Evolutionary conservation across 2,797 vertebrate species (phyloP).

Genomic region (Betta splendens): DNA sequence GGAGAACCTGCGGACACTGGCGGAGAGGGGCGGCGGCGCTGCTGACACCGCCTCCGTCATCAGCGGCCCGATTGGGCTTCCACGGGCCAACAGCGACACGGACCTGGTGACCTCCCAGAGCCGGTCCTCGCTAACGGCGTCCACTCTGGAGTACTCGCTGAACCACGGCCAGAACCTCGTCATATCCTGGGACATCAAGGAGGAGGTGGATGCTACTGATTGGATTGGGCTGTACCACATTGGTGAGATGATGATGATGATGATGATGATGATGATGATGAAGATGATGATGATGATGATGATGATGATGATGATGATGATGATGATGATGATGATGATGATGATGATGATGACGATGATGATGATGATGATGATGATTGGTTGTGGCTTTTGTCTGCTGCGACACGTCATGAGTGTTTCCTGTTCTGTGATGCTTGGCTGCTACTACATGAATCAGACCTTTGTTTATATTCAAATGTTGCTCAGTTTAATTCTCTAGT

Average conservation of each 20-base stretch:
- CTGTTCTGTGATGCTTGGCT: background rate
- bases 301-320: too few species aligned
- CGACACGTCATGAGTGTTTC: too few species aligned
- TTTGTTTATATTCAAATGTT: too few species aligned
- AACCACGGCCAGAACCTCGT: constrained; percentile 93
- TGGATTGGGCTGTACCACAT: constrained; percentile 99
- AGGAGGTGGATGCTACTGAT: constrained; percentile 97
- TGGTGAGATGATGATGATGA: constrained; percentile 81
- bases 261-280: too few species aligned
- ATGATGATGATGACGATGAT: too few species aligned
- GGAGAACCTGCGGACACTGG: constrained; percentile 92
- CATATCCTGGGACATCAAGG: constrained; percentile 99
- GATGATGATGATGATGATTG: too few species aligned
- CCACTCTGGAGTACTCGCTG: constrained; percentile 91
- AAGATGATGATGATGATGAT: too few species aligned
- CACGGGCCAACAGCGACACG: constrained; percentile 95
- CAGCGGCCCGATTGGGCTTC: constrained; percentile 80
- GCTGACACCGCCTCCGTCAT: constrained; percentile 52
- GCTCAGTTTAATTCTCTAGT: too few species aligned
- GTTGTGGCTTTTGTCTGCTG: too few species aligned
- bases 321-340: too few species aligned
- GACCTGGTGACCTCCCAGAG: constrained; percentile 95
- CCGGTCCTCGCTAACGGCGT: constrained; percentile 94
- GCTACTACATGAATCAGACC: background rate
- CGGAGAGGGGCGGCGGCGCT: constrained; percentile 81